Percentiles rank a stretch among this genome's conserved stretches.
phyloP scores from a whole-genome alignment of 2,888 invertebrate species.

The Eupelmus urozonus region DNA sequence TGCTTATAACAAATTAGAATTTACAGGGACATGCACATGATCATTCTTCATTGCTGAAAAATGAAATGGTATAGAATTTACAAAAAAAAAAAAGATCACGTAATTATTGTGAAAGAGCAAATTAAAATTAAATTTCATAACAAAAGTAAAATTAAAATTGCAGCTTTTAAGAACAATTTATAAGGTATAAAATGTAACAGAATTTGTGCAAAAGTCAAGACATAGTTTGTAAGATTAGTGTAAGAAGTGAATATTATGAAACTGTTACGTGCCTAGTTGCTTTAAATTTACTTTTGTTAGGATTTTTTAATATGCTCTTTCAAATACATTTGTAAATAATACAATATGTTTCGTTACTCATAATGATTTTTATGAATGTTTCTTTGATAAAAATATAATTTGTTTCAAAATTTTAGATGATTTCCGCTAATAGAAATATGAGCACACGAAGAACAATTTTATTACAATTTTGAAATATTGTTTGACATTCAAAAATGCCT shows the following conservation, averaged over 20 bases:
- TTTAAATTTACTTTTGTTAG: conserved; percentile 48
- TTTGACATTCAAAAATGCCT: conserved; percentile 23
- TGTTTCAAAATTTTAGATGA: conserved; percentile 20
- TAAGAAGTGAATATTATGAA: conserved; percentile 42
- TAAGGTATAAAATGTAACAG: conserved; percentile 38
- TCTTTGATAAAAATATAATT: conserved; percentile 23
- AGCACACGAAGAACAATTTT: conserved; percentile 34
- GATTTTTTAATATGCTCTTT: conserved; percentile 51
- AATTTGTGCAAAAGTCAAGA: conserved; percentile 44
- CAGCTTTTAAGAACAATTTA: conserved; percentile 38
- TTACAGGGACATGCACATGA: conserved; percentile 58
- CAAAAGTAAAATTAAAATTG: conserved; percentile 44
- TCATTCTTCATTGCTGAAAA: conserved; percentile 49
- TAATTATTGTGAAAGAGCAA: conserved; percentile 39
- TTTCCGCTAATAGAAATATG: conserved; percentile 30
- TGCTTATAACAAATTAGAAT: conserved; percentile 53
- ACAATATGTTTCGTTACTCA: conserved; percentile 20
- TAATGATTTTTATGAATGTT: conserved; percentile 24
- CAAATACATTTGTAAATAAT: conserved; percentile 33
- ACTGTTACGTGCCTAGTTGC: conserved; percentile 22
- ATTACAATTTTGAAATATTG: conserved; percentile 15
- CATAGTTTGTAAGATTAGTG: conserved; percentile 38
- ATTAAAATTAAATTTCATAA: conserved; percentile 11
- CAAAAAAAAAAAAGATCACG: conserved; percentile 8
- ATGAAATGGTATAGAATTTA: conserved; percentile 47